phyloP scores from a whole-genome alignment of 2,113 vertebrate genomes.

The Callospermophilus lateralis region DNA sequence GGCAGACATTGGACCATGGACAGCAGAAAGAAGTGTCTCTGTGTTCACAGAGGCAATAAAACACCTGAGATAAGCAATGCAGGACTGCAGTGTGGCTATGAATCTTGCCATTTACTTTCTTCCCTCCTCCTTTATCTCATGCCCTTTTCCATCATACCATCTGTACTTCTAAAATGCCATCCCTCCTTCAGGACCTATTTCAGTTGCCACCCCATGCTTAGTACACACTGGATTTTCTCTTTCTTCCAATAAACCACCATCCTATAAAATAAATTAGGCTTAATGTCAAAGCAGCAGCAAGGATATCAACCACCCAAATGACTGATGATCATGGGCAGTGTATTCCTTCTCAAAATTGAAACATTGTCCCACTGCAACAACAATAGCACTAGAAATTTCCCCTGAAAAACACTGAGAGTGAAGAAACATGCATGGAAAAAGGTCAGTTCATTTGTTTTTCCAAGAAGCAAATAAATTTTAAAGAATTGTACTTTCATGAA shows the following conservation, averaged over 20 bases:
- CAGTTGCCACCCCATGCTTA: not conserved
- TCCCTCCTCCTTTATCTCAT: not conserved
- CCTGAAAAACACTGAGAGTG: not conserved
- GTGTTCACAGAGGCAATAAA: not conserved
- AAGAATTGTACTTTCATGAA: not conserved
- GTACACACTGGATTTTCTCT: not conserved
- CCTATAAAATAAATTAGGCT: not conserved
- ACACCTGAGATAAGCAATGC: too few relatives aligned
- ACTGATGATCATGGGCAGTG: not conserved
- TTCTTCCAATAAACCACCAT: not conserved
- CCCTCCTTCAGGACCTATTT: too few relatives aligned
- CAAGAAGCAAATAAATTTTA: not conserved
- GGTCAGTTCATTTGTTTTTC: not conserved
- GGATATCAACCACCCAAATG: not conserved
- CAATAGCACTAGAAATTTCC: not conserved
- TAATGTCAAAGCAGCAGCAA: not conserved
- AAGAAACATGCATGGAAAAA: not conserved
- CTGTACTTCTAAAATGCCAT: not conserved
- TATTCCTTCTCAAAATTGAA: not conserved
- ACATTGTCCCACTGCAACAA: not conserved
- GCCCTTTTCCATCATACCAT: not conserved
- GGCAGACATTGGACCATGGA: not conserved
- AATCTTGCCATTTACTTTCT: not conserved
- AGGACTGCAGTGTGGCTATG: not conserved
- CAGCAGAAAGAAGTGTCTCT: not conserved